Conservation (phyloP, 2,797 vertebrate genomes). For the Jordanella pulchra region DNA sequence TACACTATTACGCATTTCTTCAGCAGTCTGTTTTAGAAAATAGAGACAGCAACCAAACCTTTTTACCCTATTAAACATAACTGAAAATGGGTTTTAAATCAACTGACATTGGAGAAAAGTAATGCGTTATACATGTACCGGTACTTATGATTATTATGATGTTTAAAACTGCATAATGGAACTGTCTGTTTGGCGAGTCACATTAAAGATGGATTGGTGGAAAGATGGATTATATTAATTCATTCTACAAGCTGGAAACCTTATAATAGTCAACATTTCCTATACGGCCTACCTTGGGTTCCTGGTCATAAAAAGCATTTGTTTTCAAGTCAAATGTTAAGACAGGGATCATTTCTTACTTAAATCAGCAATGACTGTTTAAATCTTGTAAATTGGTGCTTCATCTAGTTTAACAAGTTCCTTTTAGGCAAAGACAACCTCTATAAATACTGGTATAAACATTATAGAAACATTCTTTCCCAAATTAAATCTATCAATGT, state of each 20-base stretch:
- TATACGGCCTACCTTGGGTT: neutral
- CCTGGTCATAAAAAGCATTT: neutral
- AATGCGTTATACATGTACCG: too few species aligned
- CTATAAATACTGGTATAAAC: neutral
- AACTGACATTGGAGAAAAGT: too few species aligned
- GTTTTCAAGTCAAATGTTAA: neutral
- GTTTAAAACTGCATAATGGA: too few species aligned
- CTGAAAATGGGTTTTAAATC: too few species aligned
- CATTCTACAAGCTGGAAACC: neutral
- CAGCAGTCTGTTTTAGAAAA: too few species aligned
- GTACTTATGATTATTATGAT: too few species aligned
- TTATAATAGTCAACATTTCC: neutral
- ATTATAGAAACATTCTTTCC: neutral
- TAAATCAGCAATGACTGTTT: neutral
- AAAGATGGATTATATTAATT: neutral
- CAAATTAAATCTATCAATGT: neutral
- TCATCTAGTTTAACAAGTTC: neutral
- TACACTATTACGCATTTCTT: too few species aligned
- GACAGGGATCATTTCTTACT: neutral
- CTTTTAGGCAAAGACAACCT: neutral
- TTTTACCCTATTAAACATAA: too few species aligned
- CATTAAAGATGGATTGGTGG: neutral
- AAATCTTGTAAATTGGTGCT: neutral
- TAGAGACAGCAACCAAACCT: too few species aligned
- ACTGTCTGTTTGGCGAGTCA: too few species aligned